Base-by-base conservation (phyloP, 1,140 invertebrate species). In the Drosophila suzukii region DNA sequence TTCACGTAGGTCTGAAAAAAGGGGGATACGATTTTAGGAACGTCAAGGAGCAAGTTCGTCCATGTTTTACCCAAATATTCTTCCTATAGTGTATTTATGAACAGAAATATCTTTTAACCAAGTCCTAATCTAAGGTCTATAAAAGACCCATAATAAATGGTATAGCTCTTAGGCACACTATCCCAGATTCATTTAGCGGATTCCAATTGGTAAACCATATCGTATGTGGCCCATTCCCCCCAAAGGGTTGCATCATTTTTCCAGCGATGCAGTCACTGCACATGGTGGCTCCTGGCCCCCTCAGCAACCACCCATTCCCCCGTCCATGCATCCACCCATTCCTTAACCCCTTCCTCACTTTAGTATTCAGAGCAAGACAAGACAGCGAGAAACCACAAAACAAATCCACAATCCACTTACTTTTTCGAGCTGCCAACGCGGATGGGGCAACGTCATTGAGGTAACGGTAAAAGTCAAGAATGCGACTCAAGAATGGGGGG, bases 1-100 rank as follows among this genome's bases (percentile, higher is more conserved):
- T 94, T 94, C 78, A 96, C 94, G 71, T 96, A 96, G 20, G 95
- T 95, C 96, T 96, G 93, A 0, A 94, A 94, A 24, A 38, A 24
- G 34, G 6, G 56, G 13, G 10, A 4, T 50, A 6, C 11, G 4
- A 34, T 36, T 36, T 36, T 36, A 11, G 34, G 34, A 10, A 10
- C 2, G 34, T 36, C 34, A 8, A 36, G 34, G 11, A 36, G 6
- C 11, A 8, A 36, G 11, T 36, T n/a, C n/a, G n/a, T n/a, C n/a
- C n/a, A n/a, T n/a, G n/a, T n/a, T n/a, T n/a, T n/a, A n/a, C n/a
- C n/a, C n/a, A n/a, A n/a, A n/a, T n/a, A n/a, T n/a, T n/a, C n/a
- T n/a, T n/a, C n/a, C n/a, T n/a, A n/a, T n/a, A n/a, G n/a, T n/a
- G n/a, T n/a, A n/a, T n/a, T n/a, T n/a, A 20, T 7, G 30, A 7